Evolutionary conservation across 2,797 vertebrate genomes (phyloP).

Genomic region (Manis crassicaudata): DNA sequence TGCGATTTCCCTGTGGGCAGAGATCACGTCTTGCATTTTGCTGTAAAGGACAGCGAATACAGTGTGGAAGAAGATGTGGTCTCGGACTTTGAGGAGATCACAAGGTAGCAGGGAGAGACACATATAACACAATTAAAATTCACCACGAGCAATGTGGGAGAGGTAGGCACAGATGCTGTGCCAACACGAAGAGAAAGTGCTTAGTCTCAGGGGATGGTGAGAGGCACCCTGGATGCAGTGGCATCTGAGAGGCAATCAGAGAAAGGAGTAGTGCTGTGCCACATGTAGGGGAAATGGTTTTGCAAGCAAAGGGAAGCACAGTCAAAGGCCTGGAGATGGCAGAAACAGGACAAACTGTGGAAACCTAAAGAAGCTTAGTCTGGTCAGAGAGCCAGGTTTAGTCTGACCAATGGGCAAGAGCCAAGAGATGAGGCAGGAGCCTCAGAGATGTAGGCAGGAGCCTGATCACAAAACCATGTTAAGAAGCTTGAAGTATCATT

Average conservation of each 20-base stretch:
- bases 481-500: conserved; percentile 16
- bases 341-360: background rate
- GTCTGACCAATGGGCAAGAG: background rate
- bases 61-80: background rate
- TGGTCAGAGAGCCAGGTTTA: background rate
- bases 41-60: background rate
- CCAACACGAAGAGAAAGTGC: background rate
- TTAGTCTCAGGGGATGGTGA: background rate
- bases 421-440: background rate
- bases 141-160: background rate
- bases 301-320: conserved; percentile 1
- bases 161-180: background rate
- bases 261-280: background rate
- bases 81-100: background rate
- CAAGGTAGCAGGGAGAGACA: background rate
- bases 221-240: background rate
- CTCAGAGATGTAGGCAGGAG: background rate
- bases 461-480: background rate
- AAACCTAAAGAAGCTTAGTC: background rate
- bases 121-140: background rate
- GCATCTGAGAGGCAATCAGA: background rate
- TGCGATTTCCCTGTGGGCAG: background rate
- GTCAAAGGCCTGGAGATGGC: background rate
- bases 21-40: background rate
- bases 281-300: background rate